Base-by-base conservation (phyloP, 2,797 vertebrate species). In the Chaenodraco wilsoni region DNA sequence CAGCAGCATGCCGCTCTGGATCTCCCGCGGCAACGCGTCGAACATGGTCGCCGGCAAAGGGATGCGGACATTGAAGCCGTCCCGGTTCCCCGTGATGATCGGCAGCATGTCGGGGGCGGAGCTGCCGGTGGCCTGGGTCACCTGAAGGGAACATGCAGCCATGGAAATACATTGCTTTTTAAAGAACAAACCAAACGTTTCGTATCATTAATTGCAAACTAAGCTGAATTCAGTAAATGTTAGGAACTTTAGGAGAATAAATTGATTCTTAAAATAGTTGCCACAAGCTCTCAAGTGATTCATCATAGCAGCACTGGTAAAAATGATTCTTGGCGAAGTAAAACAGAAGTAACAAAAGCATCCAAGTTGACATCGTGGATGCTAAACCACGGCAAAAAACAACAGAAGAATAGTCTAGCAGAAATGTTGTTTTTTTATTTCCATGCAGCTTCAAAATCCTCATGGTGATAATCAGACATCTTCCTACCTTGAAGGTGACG, bases 1-100 rank as follows among this genome's bases (percentile, higher is more conserved):
- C 84, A 99, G 95, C 71, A 99, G 93, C 98, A 99, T 99, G 64
- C 98, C 98, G 0, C 97, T 99, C 89, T 99, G 98, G 88, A 99
- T 97, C 93, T 99, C 97, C 15, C 97, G 93, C 0, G 98, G 98
- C 82, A 99, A 78, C 9, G 93, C 90, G 55, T 99, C 98, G 6
- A 99, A 99, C 93, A 99, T 96, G 54, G 93, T 90, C 17, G 95
- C 96, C 1, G 98, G 96, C 89, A 99, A 89, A 3, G 97, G 98
- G 78, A 99, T 95, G 74, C 98, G 95, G 74, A 99, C 98, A 0
- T 99, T 99, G 90, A 99, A 99, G 65, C 98, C 98, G 9, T 98
- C 96, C 19, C 95, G 93, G 91, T 98, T 99, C 58, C 98, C 98
- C 0, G 98, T 99, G 92, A 99, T 99, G 81, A 99, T 96, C 0